Conservation (phyloP, 2,797 vertebrate species). For the Pristis pectinata region DNA sequence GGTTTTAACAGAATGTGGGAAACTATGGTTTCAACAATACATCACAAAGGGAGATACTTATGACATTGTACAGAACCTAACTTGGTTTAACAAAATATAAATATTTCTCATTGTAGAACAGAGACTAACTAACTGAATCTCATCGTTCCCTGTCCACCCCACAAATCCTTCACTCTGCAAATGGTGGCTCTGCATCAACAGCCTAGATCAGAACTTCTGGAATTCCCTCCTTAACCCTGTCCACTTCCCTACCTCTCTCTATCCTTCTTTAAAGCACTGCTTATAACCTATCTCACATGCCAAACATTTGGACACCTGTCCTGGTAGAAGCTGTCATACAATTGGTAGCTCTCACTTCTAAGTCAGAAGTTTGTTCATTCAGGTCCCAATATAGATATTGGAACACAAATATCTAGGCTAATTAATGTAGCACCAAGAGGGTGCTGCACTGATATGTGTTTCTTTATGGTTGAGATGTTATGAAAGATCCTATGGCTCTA, state of each 20-base stretch:
- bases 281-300: neutral
- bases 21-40: neutral
- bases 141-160: neutral
- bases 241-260: no score
- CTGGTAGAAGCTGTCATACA: no score
- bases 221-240: neutral
- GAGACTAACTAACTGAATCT: neutral
- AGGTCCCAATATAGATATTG: no score
- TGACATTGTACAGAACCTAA: neutral
- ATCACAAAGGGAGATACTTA: neutral
- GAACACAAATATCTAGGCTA: no score
- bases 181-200: neutral
- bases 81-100: neutral
- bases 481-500: no score
- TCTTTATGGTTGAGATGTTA: no score
- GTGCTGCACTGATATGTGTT: no score
- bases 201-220: neutral
- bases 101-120: neutral
- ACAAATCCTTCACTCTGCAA: neutral
- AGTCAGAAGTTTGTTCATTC: no score
- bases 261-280: neutral
- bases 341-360: no score
- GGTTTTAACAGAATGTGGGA: neutral
- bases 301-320: neutral
- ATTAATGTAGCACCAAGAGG: no score